Evolutionary conservation across 2,113 vertebrate species (phyloP), one percentile per base, ranked within the genome.

Genomic region (Epinephelus moara): DNA sequence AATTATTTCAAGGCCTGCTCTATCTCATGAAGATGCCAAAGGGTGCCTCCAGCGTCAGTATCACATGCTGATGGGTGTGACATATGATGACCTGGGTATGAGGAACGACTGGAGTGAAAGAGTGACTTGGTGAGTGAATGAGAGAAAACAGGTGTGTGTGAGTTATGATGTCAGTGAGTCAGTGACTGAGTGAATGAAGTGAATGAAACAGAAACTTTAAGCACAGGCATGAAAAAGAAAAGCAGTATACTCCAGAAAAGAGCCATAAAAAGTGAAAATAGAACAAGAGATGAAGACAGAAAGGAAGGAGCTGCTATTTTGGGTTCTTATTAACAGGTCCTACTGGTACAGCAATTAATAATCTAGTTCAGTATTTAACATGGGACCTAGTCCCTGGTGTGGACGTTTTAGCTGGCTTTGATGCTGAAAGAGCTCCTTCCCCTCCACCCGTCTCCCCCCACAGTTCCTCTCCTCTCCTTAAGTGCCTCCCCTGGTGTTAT

Each of bases 321-420:
- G 70, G 85, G 85, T 85, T 90, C 89, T 91, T 95, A 94, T 95
- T 94, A 95, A 95, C 91, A 92, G 91, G 90, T 95, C 95, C 93
- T 94, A 49, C 91, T 95, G 93, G 92, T 90, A 78, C 86, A 92
- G 93, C 92, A 93, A 92, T 95, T 94, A 94, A 95, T 95, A 93
- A 95, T 93, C 91, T 93, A 88, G 91, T 93, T 95, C 91, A 95
- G 92, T 92, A 88, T 94, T 94, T 95, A 95, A 92, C 93, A 92
- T 93, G 93, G 93, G 94, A 95, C 92, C 87, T 9, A 37, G 75
- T 94, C 94, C 93, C 92, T 79, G 61, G 91, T 89, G 94, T 84
- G 84, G 81, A 81, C 90, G 84, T 89, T 94, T 94, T 93, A 93
- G 91, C 89, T 92, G 84, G 89, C 93, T 96, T 95, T 95, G 94